Conservation (phyloP, 2,888 invertebrate genomes). For the Noctua fimbriata region DNA sequence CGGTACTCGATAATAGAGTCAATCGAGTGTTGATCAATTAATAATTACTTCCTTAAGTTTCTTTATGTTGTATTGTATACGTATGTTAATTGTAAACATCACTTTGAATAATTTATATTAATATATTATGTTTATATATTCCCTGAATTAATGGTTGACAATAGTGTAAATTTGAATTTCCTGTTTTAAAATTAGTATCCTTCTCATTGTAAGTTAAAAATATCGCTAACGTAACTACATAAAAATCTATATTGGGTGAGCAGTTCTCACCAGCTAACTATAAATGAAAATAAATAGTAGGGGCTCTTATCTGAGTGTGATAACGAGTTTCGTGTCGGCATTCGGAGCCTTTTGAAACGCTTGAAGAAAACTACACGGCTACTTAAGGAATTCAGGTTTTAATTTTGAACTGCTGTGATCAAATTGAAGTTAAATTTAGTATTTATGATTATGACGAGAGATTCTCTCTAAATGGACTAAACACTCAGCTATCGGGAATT, state of each 20-base stretch:
- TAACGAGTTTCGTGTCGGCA: background rate
- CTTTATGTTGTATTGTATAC: background rate
- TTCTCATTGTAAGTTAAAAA: background rate
- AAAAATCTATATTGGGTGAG: background rate
- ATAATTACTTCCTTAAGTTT: background rate
- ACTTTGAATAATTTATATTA: background rate
- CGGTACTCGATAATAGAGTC: background rate
- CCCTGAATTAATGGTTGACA: background rate
- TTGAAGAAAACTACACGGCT: background rate
- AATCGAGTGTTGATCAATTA: constrained; percentile 1
- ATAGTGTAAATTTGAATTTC: background rate
- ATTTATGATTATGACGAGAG: background rate
- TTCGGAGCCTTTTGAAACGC: background rate
- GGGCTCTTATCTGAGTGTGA: constrained; percentile 21
- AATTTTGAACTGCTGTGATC: background rate
- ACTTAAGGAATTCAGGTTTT: background rate
- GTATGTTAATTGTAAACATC: background rate
- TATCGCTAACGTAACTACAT: background rate
- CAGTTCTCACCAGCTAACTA: background rate
- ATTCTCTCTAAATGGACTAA: background rate
- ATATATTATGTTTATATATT: background rate
- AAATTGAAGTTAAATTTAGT: background rate
- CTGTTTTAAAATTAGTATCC: background rate
- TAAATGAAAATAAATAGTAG: constrained; percentile 12
- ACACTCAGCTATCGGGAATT: background rate